Evolutionary conservation across 2,888 invertebrate species (phyloP).

Genomic region (Odontocolon sp.): DNA sequence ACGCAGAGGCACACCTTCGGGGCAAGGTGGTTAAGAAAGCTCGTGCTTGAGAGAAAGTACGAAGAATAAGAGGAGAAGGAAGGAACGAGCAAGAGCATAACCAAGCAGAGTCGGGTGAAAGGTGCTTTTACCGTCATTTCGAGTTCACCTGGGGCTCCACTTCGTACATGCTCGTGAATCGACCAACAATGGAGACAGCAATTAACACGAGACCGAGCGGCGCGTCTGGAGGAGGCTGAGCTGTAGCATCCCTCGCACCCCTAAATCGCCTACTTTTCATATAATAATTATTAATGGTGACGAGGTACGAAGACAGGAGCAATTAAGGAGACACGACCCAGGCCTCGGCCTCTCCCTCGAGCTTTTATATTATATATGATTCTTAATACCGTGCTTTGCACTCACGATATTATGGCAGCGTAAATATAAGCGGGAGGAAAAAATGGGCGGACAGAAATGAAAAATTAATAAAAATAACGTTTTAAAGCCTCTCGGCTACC

Average conservation of each 20-base stretch:
- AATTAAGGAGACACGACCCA: slow-evolving; percentile 39
- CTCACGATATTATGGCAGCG: slow-evolving; percentile 26
- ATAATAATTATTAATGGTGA: slow-evolving; percentile 55
- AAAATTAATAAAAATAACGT: slow-evolving; percentile 31
- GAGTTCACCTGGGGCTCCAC: slow-evolving; percentile 64
- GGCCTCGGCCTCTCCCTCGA: neutral
- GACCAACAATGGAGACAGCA: slow-evolving; percentile 61
- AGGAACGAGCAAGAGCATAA: neutral
- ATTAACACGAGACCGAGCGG: slow-evolving; percentile 53
- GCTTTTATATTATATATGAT: slow-evolving; percentile 25
- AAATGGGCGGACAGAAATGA: neutral
- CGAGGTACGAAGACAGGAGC: slow-evolving; percentile 25
- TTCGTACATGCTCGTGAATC: slow-evolving; percentile 55
- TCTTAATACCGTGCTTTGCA: neutral
- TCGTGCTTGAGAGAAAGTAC: neutral
- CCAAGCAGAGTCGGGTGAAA: slow-evolving; percentile 33
- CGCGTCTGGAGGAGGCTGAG: neutral
- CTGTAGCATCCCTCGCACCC: neutral
- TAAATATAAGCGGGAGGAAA: slow-evolving; percentile 25
- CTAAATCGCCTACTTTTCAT: slow-evolving; percentile 48
- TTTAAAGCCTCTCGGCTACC: slow-evolving; percentile 24
- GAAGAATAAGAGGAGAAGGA: neutral
- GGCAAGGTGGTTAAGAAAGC: slow-evolving; percentile 35
- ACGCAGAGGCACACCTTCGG: slow-evolving; percentile 3
- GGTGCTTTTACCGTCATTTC: slow-evolving; percentile 63